These are phyloP conservation scores for Anastatus disparis DNA, from an alignment of 1,140 invertebrate species.

Conservation along the genomic window DNA sequence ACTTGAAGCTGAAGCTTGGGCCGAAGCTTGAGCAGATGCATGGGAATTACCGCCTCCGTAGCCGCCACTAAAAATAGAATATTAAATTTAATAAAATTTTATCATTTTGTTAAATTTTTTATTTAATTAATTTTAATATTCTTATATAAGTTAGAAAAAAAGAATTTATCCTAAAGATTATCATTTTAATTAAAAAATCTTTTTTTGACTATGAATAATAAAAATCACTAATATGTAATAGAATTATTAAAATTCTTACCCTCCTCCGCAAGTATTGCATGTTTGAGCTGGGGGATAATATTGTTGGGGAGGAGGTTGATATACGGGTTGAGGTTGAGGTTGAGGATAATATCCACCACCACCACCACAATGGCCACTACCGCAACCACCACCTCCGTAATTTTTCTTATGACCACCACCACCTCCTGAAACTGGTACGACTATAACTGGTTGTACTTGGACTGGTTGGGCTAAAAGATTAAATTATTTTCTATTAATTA, in stretches of 20 bases:
- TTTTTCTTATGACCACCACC: conserved; percentile 4
- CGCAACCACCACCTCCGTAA: conserved; percentile 16
- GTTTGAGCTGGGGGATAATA: neutral
- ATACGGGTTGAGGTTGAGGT: conserved; percentile 24
- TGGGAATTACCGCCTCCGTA: conserved; percentile 30
- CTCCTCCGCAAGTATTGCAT: conserved; percentile 38
- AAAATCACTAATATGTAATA: too few species aligned
- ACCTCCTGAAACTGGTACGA: conserved; percentile 41
- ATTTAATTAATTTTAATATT: too few species aligned
- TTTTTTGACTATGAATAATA: too few species aligned
- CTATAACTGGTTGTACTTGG: conserved; percentile 43
- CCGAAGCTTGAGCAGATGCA: conserved; percentile 46
- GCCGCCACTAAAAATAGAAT: neutral
- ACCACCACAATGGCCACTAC: neutral
- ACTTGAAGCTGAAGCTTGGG: conserved; percentile 43
- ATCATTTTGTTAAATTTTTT: too few species aligned
- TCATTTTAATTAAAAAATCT: too few species aligned
- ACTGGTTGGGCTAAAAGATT: conserved; percentile 23
- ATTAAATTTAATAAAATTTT: too few species aligned
- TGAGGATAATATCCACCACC: conserved; percentile 16
- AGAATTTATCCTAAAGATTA: too few species aligned
- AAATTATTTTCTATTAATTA: too few species aligned
- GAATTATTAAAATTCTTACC: neutral
- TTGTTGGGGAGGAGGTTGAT: conserved; percentile 25
- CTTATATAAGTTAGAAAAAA: too few species aligned